These are phyloP conservation scores for Chloroceryle aenea DNA, from an alignment of 2,113 vertebrate species.

Conservation along the genomic window DNA sequence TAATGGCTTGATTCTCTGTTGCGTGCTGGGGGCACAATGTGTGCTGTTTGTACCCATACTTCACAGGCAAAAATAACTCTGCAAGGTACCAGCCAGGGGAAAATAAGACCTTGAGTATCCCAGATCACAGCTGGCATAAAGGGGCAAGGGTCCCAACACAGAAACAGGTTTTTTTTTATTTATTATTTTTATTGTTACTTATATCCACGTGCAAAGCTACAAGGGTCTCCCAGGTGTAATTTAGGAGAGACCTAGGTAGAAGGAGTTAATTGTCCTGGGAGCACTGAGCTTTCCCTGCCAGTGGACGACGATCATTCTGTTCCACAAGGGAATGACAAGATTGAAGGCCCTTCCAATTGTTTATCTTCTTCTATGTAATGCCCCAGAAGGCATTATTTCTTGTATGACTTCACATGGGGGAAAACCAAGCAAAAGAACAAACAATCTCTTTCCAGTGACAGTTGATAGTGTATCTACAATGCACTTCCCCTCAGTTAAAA, in stretches of 20 bases:
- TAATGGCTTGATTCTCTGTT: background rate
- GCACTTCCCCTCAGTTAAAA: background rate
- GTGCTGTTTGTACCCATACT: background rate
- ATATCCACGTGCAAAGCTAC: rapidly evolving
- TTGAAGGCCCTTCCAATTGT: constrained; percentile 18
- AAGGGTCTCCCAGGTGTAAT: background rate
- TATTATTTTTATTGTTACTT: background rate
- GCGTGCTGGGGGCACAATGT: rapidly evolving
- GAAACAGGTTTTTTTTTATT: background rate
- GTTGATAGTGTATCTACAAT: background rate
- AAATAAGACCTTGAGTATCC: background rate
- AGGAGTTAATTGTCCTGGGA: background rate
- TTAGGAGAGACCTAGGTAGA: background rate
- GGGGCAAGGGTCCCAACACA: background rate
- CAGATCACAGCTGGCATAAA: background rate
- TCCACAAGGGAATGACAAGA: background rate
- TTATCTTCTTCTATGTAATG: background rate
- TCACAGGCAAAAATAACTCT: background rate
- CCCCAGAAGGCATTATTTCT: constrained; percentile 45
- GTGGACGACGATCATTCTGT: background rate
- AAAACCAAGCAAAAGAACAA: background rate
- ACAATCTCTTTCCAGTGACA: background rate
- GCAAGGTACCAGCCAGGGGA: background rate
- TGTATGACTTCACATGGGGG: constrained; percentile 6
- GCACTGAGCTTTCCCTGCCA: background rate